Conservation (phyloP, 2,888 invertebrate species). For the Parelbella ahira region DNA sequence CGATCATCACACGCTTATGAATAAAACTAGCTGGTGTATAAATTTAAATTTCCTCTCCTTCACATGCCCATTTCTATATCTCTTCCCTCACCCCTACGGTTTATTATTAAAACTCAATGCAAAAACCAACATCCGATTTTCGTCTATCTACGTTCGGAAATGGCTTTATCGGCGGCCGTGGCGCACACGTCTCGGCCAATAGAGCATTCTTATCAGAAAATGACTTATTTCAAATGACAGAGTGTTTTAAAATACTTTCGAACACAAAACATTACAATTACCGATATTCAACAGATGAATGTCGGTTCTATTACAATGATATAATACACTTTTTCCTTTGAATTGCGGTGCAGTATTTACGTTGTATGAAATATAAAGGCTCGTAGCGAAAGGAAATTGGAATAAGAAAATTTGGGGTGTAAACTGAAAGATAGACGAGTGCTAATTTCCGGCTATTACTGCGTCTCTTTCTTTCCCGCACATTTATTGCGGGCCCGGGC, state of each 20-base stretch:
- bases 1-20: constrained; percentile 55
- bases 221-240: constrained; percentile 86
- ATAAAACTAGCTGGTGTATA: constrained; percentile 79
- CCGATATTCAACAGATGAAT: constrained; percentile 12
- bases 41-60: constrained; percentile 80
- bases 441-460: constrained; percentile 85
- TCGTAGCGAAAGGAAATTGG: constrained; percentile 83
- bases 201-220: constrained; percentile 86
- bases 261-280: constrained; percentile 54
- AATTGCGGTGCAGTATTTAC: too few species aligned
- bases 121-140: constrained; percentile 74
- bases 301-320: constrained; percentile 26
- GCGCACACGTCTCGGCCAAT: constrained; percentile 79
- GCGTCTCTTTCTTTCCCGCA: constrained; percentile 78
- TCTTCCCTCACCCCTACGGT: constrained; percentile 71
- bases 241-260: constrained; percentile 71
- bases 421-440: constrained; percentile 88
- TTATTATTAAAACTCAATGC: constrained; percentile 75
- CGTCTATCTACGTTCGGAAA: constrained; percentile 75
- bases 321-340: constrained; percentile 36
- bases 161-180: constrained; percentile 73
- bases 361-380: too few species aligned
- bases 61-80: constrained; percentile 79
- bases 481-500: constrained; percentile 69
- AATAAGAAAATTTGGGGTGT: constrained; percentile 89